phyloP scores from a whole-genome alignment of 2,888 invertebrate species.

The Drosophila gaucha region DNA sequence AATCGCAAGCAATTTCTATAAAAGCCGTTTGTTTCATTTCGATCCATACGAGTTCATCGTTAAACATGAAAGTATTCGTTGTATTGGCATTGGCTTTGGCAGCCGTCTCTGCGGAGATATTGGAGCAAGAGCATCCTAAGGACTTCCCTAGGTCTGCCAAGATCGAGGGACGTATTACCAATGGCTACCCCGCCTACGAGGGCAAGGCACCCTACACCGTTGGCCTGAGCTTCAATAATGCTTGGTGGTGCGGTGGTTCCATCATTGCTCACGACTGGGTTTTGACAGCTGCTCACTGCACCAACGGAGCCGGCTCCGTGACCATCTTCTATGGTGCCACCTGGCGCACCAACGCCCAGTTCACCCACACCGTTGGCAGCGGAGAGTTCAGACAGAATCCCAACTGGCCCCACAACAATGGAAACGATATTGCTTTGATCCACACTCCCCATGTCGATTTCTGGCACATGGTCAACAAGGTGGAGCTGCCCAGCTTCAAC shows the following conservation, averaged over 20 bases:
- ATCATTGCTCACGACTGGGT: conserved; percentile 70
- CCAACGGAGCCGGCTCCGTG: conserved; percentile 51
- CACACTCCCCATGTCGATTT: conserved; percentile 46
- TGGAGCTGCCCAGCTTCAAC: conserved; percentile 36
- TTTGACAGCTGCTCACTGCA: conserved; percentile 81
- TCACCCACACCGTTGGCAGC: conserved; percentile 55
- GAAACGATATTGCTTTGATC: conserved; percentile 64
- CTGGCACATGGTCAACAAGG: conserved; percentile 26
- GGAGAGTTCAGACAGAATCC: conserved; percentile 75
- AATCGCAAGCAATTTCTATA: no score
- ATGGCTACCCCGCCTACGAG: conserved; percentile 67
- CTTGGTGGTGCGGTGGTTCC: conserved; percentile 79
- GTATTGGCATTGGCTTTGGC: conserved; percentile 18
- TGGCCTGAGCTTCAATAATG: conserved; percentile 65
- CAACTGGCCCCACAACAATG: conserved; percentile 59
- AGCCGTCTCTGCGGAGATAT: conserved; percentile 21
- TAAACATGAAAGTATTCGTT: conserved; percentile 37
- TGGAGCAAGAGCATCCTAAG: conserved; percentile 31
- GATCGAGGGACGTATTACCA: conserved; percentile 61
- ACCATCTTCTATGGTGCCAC: conserved; percentile 74
- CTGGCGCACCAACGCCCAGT: conserved; percentile 60
- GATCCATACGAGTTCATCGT: no score
- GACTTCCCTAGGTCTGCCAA: conserved; percentile 17
- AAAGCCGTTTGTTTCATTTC: no score
- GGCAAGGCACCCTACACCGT: conserved; percentile 77